Base-by-base conservation (phyloP, 2,797 vertebrate species). In the Sphaeramia orbicularis region DNA sequence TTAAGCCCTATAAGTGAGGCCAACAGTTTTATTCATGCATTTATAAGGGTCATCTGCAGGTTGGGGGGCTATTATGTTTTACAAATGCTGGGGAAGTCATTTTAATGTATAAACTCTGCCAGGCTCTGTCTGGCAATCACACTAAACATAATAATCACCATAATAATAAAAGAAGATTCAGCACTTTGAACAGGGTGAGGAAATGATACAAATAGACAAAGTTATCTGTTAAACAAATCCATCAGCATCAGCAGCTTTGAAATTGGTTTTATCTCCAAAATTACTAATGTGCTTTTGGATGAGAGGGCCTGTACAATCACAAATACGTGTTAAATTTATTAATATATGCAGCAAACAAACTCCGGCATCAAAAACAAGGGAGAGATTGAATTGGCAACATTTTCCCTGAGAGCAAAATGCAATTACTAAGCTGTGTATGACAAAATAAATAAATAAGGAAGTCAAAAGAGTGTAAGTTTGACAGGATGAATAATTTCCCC, bases 231-330 rank as follows among this genome's bases (percentile, higher is more conserved):
- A 49, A 49, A 74, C 67, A 86, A 80, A 87, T 87, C 76, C 76
- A 84, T 81, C 48, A 14, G 76, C 79, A 84, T 83, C 85, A 87
- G 91, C 86, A 84, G 80, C 84, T 88, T 85, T 89, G 64, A 87
- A 85, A 86, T 81, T 76, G 73, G 72, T 73, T 87, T 89, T 80
- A 85, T 84, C 79, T 87, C 51, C 24, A 80, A 83, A 81, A 77
- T 76, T 59, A 83, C 63, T 80, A 72, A 81, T 86, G 65, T 72
- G 80, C 74, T 72, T 84, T 78, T 80, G 70, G 76, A 83, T 82
- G 75, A 85, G 60, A 75, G 65, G 58, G 63, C 51, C 50, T 37
- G 70, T 47, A 83, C 76, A 84, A 84, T 84, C 86, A 86, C 66
- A 66, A 72, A 77, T 62, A 65, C 50, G 74, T 61, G 78, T 84